Conservation (phyloP, 92 coral and sea anemone genomes). For the Palythoa caribaeorum region DNA sequence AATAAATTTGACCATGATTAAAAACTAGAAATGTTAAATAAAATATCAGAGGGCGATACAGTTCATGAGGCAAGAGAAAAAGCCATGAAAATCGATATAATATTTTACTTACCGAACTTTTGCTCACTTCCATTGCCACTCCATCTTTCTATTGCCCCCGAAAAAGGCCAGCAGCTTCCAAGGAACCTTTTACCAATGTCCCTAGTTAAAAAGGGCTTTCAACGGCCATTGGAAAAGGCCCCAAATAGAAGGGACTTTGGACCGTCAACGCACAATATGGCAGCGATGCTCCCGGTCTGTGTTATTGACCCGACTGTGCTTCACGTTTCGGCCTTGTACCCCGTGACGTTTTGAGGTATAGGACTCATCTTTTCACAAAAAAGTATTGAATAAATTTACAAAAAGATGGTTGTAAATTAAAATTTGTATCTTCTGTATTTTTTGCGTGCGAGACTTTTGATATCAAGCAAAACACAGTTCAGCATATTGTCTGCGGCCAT, state of each 20-base stretch:
- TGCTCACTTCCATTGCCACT: constrained; percentile 2
- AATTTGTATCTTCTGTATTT: neutral
- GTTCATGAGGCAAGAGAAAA: neutral
- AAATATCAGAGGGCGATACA: constrained; percentile 2
- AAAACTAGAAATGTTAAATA: neutral
- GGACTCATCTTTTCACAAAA: neutral
- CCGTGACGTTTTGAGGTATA: neutral
- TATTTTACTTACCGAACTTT: constrained; percentile 23
- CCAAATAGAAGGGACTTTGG: neutral
- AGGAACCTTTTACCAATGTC: constrained; percentile 29
- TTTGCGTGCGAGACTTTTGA: neutral
- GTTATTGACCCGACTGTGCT: neutral
- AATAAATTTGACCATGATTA: neutral
- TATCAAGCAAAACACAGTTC: neutral
- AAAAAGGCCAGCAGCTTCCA: constrained; percentile 20
- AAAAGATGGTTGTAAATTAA: neutral
- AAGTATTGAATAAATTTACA: neutral
- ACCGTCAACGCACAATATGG: neutral
- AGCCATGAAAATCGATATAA: neutral
- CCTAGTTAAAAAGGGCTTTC: constrained; percentile 8
- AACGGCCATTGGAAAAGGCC: constrained; percentile 23
- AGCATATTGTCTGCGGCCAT: neutral
- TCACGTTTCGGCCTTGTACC: neutral
- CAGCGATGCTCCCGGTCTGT: neutral
- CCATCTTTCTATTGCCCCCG: constrained; percentile 12